Evolutionary conservation across 2,888 invertebrate genomes (phyloP).

Genomic region (Lasioglossum marginatum): DNA sequence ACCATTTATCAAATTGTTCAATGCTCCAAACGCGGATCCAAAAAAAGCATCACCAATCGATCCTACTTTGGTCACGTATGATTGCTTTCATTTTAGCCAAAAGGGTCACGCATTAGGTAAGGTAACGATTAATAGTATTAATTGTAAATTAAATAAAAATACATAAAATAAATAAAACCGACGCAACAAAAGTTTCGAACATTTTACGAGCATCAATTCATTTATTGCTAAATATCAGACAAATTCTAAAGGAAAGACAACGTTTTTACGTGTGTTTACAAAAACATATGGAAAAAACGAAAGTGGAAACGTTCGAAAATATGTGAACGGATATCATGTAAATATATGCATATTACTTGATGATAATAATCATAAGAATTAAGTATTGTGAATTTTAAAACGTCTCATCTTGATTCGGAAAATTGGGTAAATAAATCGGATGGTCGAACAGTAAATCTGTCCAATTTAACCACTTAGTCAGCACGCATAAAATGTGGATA

Average conservation of each 20-base stretch:
- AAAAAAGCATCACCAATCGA: constrained; percentile 86
- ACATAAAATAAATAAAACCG: neutral
- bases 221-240: neutral
- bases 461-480: neutral
- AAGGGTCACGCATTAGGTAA: constrained; percentile 91
- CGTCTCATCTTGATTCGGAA: neutral
- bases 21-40: constrained; percentile 86
- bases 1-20: constrained; percentile 90
- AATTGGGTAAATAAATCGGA: neutral
- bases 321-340: neutral
- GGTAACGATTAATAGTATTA: constrained; percentile 29
- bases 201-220: neutral
- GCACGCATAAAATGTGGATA: neutral
- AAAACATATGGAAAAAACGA: neutral
- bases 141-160: neutral
- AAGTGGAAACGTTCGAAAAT: neutral
- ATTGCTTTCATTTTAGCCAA: constrained; percentile 93
- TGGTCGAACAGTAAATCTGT: neutral
- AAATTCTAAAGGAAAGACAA: neutral
- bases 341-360: neutral
- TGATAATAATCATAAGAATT: neutral
- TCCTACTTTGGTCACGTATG: constrained; percentile 90
- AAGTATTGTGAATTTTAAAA: neutral
- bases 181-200: neutral
- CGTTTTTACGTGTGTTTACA: too few relatives aligned